phyloP scores from a whole-genome alignment of 2,113 vertebrate genomes.

The Planiliza haematocheilus region DNA sequence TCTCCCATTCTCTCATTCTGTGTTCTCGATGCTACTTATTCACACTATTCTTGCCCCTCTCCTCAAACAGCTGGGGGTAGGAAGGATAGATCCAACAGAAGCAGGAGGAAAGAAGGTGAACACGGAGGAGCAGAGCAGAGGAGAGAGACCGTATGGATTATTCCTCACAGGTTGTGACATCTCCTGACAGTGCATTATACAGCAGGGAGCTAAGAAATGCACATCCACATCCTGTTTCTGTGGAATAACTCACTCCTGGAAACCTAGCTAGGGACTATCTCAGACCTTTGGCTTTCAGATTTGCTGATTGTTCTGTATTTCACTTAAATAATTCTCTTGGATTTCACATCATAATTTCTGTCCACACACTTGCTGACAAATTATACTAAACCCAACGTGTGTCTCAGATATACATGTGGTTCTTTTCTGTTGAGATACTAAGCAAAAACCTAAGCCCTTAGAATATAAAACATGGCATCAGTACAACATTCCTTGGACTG shows the following conservation, averaged over 20 bases:
- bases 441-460: constrained; percentile 44
- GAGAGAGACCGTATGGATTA: constrained; percentile 65
- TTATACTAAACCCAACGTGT: constrained; percentile 27
- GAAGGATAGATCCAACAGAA: constrained; percentile 44
- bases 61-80: constrained; percentile 31
- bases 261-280: background rate
- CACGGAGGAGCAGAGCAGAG: constrained; percentile 28
- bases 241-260: constrained; percentile 44
- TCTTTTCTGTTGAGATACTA: constrained; percentile 30
- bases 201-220: constrained; percentile 46
- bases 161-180: constrained; percentile 70
- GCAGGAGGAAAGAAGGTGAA: constrained; percentile 33
- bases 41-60: constrained; percentile 39
- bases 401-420: constrained; percentile 25
- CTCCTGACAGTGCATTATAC: constrained; percentile 69
- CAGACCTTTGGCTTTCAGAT: constrained; percentile 21
- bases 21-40: constrained; percentile 28
- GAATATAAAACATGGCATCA: constrained; percentile 49
- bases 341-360: constrained; percentile 28
- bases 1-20: constrained; percentile 28
- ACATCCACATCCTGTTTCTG: constrained; percentile 50
- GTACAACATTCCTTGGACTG: constrained; percentile 68
- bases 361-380: constrained; percentile 17
- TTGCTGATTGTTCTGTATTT: constrained; percentile 20
- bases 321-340: constrained; percentile 16